Conservation (phyloP, 2,797 vertebrate species). For the Spea hammondii region DNA sequence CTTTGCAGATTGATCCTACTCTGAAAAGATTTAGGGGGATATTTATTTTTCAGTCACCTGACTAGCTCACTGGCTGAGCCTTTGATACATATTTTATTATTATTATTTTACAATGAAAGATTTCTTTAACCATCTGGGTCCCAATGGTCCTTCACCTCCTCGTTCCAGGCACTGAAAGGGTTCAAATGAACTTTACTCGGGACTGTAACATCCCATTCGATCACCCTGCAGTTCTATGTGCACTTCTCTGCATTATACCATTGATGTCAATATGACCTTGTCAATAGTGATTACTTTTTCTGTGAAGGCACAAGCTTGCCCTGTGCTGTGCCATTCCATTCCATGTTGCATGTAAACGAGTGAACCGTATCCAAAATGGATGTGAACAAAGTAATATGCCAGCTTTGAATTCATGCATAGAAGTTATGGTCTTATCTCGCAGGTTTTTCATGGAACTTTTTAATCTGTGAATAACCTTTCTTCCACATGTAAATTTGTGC, state of each 20-base stretch:
- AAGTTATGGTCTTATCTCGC: constrained; percentile 70
- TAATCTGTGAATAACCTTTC: constrained; percentile 83
- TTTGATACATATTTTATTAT: constrained; percentile 55
- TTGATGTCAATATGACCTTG: constrained; percentile 74
- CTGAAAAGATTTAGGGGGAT: constrained; percentile 66
- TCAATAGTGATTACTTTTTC: constrained; percentile 73
- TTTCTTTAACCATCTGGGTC: constrained; percentile 31
- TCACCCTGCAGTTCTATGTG: constrained; percentile 64
- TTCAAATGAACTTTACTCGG: constrained; percentile 59
- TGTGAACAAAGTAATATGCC: constrained; percentile 69
- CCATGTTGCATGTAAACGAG: constrained; percentile 85
- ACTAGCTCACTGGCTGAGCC: constrained; percentile 69
- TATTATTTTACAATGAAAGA: constrained; percentile 62
- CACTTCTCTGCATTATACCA: constrained; percentile 63
- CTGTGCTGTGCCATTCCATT: constrained; percentile 77
- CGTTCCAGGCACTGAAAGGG: not conserved
- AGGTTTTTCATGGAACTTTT: constrained; percentile 70
- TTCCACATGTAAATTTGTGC: constrained; percentile 99
- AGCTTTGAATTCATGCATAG: constrained; percentile 71
- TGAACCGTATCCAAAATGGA: constrained; percentile 73
- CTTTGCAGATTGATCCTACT: constrained; percentile 20
- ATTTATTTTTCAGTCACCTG: constrained; percentile 89
- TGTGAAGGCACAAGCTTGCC: constrained; percentile 78
- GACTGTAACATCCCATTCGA: constrained; percentile 61
- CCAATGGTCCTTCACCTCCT: not conserved